phyloP scores from a whole-genome alignment of 1,140 invertebrate species.

The Meloidogyne floridensis region DNA sequence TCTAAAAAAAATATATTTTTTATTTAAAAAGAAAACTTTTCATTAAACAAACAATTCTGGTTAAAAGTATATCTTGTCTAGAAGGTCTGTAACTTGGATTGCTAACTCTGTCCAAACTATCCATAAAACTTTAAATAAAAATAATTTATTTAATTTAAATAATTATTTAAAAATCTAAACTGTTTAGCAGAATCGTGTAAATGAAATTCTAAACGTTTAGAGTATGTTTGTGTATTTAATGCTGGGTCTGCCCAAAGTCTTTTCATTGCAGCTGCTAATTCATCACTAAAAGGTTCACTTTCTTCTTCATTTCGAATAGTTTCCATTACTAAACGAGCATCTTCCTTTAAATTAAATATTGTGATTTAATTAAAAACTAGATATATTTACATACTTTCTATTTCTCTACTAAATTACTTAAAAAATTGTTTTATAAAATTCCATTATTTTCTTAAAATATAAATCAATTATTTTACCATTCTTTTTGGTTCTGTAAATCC shows the following conservation, averaged over 20 bases:
- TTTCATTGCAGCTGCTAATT: slow-evolving; percentile 55
- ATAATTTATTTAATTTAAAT: background rate
- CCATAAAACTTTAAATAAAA: slow-evolving; percentile 67
- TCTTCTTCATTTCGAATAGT: slow-evolving; percentile 48
- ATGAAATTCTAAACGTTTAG: slow-evolving; percentile 56
- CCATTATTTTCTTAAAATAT: too few species aligned
- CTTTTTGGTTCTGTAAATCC: slow-evolving; percentile 45
- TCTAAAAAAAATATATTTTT: background rate
- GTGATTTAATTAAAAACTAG: too few species aligned
- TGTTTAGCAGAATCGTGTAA: slow-evolving; percentile 61
- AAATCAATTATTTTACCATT: slow-evolving; percentile 28
- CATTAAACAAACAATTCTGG: slow-evolving; percentile 76
- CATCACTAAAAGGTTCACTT: slow-evolving; percentile 47
- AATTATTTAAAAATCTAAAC: slow-evolving; percentile 27
- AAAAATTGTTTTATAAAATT: too few species aligned
- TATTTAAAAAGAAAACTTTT: background rate
- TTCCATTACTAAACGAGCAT: slow-evolving; percentile 55
- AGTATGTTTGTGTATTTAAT: slow-evolving; percentile 45
- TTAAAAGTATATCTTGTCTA: slow-evolving; percentile 93
- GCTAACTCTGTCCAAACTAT: slow-evolving; percentile 90
- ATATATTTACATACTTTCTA: too few species aligned
- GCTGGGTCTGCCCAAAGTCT: slow-evolving; percentile 51
- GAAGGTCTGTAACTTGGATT: slow-evolving; percentile 87
- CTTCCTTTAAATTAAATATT: slow-evolving; percentile 36
- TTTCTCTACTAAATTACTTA: too few species aligned